Conservation (phyloP, 2,888 invertebrate species). For the Nomada ruficornis region DNA sequence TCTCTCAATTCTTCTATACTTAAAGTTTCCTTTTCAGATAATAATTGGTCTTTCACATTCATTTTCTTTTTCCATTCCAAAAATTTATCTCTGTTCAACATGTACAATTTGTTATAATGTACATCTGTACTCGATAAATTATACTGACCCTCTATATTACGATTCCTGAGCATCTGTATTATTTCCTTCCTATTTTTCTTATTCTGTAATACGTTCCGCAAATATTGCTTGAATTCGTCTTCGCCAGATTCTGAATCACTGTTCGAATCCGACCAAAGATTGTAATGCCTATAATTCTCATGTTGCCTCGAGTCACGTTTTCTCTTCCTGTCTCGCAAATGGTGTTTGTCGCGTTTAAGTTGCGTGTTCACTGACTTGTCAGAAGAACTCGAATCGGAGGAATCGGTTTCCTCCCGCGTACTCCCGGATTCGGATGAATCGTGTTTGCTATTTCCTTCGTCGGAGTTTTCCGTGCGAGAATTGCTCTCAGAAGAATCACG, state of each 20-base stretch:
- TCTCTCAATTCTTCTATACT: background rate
- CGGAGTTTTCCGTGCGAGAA: background rate
- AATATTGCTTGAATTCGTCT: background rate
- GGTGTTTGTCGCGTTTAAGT: background rate
- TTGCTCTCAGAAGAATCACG: background rate
- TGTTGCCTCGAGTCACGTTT: background rate
- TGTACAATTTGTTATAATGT: background rate
- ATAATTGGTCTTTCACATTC: background rate
- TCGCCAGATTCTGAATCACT: background rate
- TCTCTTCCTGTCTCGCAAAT: background rate
- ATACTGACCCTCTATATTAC: background rate
- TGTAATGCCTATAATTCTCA: background rate
- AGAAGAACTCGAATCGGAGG: slow-evolving; percentile 1
- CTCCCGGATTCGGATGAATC: no score
- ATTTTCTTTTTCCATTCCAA: slow-evolving; percentile 15
- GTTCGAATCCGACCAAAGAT: background rate
- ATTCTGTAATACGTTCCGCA: background rate
- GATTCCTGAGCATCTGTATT: background rate
- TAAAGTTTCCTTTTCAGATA: background rate
- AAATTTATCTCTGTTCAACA: background rate
- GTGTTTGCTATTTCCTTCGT: background rate
- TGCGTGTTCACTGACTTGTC: background rate
- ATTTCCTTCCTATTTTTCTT: background rate
- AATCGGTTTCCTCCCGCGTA: background rate
- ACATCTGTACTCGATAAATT: background rate